These are phyloP conservation scores for Maniola hyperantus DNA, from an alignment of 2,888 invertebrate species.

Conservation along the genomic window DNA sequence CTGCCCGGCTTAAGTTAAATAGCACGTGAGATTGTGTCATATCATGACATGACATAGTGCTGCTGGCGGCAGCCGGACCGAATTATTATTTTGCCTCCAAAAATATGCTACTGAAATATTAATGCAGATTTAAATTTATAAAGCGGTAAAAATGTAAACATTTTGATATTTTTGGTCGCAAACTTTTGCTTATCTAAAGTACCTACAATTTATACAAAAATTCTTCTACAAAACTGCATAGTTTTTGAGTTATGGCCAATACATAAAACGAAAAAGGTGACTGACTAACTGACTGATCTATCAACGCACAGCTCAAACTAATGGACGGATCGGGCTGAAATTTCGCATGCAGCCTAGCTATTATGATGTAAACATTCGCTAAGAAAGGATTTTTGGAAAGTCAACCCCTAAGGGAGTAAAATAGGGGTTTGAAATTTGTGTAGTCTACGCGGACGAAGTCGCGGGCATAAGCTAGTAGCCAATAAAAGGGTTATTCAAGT, in stretches of 20 bases:
- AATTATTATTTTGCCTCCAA: constrained; percentile 8
- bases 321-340: too few species aligned
- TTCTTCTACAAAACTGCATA: too few species aligned
- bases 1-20: background rate
- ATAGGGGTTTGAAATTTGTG: too few species aligned
- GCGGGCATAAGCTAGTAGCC: background rate
- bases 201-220: background rate
- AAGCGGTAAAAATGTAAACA: background rate
- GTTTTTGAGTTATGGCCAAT: too few species aligned
- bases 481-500: too few species aligned
- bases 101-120: constrained; percentile 7
- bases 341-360: too few species aligned
- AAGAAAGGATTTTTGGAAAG: background rate
- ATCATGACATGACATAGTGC: background rate
- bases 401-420: background rate
- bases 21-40: constrained; percentile 1
- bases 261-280: too few species aligned
- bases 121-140: constrained; percentile 2
- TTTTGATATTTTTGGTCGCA: background rate
- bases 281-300: too few species aligned
- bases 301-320: too few species aligned
- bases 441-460: background rate
- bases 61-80: background rate
- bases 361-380: too few species aligned
- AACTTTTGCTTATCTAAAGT: background rate